These are phyloP conservation scores for Rhagologus leucostigma DNA, from an alignment of 2,113 vertebrate species.

Conservation along the genomic window DNA sequence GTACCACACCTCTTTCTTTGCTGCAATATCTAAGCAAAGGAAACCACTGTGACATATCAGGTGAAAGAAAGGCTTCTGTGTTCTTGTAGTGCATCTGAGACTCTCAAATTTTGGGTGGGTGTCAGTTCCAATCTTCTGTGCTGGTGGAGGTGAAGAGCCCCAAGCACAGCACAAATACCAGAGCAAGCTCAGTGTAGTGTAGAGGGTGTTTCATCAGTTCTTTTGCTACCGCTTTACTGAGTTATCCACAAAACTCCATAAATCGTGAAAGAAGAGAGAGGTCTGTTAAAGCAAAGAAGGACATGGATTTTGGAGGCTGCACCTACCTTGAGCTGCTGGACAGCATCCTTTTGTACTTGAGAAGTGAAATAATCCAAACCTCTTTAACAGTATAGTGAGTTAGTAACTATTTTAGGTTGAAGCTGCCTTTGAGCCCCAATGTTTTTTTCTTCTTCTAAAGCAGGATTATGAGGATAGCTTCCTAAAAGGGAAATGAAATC, in stretches of 20 bases:
- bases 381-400: background rate
- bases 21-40: background rate
- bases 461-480: conserved; percentile 50
- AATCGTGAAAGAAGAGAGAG: background rate
- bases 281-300: background rate
- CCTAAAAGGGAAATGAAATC: conserved; percentile 51
- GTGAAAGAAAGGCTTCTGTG: background rate
- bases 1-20: background rate
- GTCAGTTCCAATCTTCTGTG: background rate
- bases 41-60: background rate
- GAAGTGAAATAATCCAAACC: background rate
- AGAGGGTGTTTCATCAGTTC: background rate
- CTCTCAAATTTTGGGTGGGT: background rate
- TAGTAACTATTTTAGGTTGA: background rate
- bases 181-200: background rate
- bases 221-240: background rate
- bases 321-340: background rate
- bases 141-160: background rate
- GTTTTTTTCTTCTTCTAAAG: conserved; percentile 7
- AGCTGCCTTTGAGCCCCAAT: background rate
- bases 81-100: background rate
- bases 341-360: background rate
- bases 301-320: background rate
- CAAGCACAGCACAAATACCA: background rate
- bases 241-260: background rate